phyloP scores from a whole-genome alignment of 2,113 vertebrate genomes.

The Crotalus viridis region DNA sequence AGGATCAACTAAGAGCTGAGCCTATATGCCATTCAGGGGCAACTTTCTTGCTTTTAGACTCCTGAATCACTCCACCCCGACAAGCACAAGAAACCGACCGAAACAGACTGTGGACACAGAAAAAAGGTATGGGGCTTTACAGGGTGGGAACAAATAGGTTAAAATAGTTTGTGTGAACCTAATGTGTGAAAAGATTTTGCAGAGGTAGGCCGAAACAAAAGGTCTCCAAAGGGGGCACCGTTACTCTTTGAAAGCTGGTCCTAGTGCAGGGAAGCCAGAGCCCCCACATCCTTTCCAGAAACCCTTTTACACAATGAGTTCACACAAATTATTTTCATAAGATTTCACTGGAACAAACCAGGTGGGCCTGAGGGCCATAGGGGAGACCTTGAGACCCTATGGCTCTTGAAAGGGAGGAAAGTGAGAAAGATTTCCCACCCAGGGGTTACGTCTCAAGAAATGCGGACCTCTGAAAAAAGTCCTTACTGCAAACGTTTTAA shows the following conservation, averaged over 20 bases:
- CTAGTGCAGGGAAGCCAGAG: neutral
- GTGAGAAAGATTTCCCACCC: no score
- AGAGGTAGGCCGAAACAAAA: neutral
- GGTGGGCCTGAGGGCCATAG: neutral
- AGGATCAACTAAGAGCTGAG: neutral
- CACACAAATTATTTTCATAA: neutral
- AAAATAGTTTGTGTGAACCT: neutral
- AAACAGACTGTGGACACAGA: constrained; percentile 78
- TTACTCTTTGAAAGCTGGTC: neutral
- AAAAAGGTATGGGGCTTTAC: constrained; percentile 76
- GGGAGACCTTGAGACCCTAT: neutral
- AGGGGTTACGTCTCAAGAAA: neutral
- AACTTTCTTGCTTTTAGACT: constrained; percentile 71
- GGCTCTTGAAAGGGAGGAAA: neutral
- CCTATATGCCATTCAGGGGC: neutral
- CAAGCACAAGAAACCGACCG: constrained; percentile 78
- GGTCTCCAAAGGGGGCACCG: no score
- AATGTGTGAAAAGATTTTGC: neutral
- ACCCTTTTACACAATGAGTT: neutral
- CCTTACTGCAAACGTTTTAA: neutral
- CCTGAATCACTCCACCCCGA: constrained; percentile 84
- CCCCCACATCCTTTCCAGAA: neutral
- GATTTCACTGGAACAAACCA: neutral
- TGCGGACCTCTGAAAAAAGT: neutral
- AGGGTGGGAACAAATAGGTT: neutral